These are phyloP conservation scores for Aegithalos caudatus DNA, from an alignment of 2,113 vertebrate genomes.

Conservation along the genomic window DNA sequence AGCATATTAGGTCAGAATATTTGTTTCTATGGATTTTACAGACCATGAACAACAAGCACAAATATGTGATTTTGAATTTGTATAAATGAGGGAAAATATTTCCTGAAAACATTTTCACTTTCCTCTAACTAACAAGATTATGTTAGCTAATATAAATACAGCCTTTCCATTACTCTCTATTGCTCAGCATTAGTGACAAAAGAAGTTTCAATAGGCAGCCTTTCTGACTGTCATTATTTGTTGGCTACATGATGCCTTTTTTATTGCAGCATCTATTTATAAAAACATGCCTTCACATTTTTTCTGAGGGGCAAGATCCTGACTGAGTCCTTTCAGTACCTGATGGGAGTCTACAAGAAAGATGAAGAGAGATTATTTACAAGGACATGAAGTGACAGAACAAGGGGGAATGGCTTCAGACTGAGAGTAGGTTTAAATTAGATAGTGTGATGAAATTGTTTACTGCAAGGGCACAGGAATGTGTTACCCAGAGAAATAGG, in stretches of 20 bases:
- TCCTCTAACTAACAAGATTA: neutral
- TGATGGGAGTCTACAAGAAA: neutral
- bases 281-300: neutral
- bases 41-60: neutral
- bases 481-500: neutral
- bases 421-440: neutral
- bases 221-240: neutral
- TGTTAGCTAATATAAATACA: neutral
- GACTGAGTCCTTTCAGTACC: neutral
- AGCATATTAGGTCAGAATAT: neutral
- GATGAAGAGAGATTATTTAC: neutral
- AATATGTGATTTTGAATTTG: neutral
- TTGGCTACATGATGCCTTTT: neutral
- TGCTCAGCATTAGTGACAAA: neutral
- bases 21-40: neutral
- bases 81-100: neutral
- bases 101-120: neutral
- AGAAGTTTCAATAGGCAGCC: neutral
- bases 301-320: neutral
- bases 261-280: neutral
- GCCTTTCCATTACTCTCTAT: neutral
- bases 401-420: neutral
- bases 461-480: neutral
- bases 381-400: neutral
- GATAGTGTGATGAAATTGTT: neutral